Conservation (phyloP, 2,888 invertebrate genomes). For the Scaptomyza polygonia region DNA sequence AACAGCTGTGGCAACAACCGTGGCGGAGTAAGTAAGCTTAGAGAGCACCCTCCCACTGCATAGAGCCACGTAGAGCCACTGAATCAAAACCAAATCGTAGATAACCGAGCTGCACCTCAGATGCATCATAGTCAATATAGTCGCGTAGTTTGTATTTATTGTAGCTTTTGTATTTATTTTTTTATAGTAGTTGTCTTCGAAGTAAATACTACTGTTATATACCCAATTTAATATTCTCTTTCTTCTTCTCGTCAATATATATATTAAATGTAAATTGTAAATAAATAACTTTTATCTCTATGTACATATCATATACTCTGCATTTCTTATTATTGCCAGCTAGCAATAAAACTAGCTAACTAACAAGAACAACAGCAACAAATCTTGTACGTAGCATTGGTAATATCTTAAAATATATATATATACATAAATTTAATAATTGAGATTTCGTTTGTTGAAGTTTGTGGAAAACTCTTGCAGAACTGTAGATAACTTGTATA, state of each 20-base stretch:
- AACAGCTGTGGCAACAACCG: constrained; percentile 22
- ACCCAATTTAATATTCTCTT: constrained; percentile 49
- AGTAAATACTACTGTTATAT: constrained; percentile 30
- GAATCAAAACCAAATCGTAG: constrained; percentile 37
- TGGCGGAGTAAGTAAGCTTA: constrained; percentile 72
- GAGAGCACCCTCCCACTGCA: constrained; percentile 47
- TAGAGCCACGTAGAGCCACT: constrained; percentile 59
- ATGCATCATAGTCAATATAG: constrained; percentile 16
- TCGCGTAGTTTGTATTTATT: constrained; percentile 54
- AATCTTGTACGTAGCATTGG: constrained; percentile 70
- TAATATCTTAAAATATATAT: constrained; percentile 39
- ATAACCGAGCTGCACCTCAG: constrained; percentile 55
- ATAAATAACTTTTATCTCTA: constrained; percentile 64
- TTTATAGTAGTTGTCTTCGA: constrained; percentile 37
- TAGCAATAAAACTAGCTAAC: constrained; percentile 38
- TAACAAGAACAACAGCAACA: constrained; percentile 67
- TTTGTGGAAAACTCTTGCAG: constrained; percentile 21
- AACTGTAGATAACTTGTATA: background rate
- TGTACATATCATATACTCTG: constrained; percentile 67
- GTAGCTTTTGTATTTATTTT: constrained; percentile 44
- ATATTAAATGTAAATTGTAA: constrained; percentile 65
- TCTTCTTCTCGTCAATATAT: constrained; percentile 39
- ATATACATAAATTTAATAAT: background rate
- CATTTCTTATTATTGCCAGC: constrained; percentile 62
- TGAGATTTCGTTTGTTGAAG: constrained; percentile 17